phyloP scores from a whole-genome alignment of 2,888 invertebrate genomes.

The Orthosia gothica region DNA sequence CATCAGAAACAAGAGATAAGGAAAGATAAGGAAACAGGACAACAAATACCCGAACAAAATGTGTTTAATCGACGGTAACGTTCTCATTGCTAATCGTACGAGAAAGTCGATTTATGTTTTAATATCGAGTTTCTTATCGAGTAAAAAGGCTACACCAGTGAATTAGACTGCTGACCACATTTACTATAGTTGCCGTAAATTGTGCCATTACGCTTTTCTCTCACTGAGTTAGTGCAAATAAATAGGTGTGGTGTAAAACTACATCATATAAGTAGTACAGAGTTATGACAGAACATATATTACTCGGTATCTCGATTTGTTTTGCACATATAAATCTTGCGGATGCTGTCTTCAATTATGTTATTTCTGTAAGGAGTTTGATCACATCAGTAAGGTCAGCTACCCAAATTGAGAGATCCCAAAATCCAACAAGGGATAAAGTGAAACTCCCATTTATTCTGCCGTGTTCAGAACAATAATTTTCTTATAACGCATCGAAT shows the following conservation, averaged over 20 bases:
- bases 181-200: constrained; percentile 29
- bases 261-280: not conserved
- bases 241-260: not conserved
- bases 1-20: constrained; percentile 58
- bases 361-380: constrained; percentile 48
- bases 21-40: constrained; percentile 69
- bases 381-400: constrained; percentile 61
- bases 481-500: constrained; percentile 66
- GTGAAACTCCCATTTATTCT: constrained; percentile 61
- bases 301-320: constrained; percentile 37
- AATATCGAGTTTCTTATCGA: constrained; percentile 63
- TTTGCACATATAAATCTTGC: constrained; percentile 26
- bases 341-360: constrained; percentile 28
- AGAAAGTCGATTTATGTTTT: constrained; percentile 72
- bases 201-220: constrained; percentile 40
- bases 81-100: constrained; percentile 71
- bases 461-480: constrained; percentile 65
- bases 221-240: constrained; percentile 25
- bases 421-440: constrained; percentile 57
- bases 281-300: not conserved
- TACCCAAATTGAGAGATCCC: constrained; percentile 57
- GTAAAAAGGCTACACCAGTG: constrained; percentile 42
- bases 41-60: constrained; percentile 72
- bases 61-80: constrained; percentile 67
- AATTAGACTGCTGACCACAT: constrained; percentile 43